Evolutionary conservation across 2,888 invertebrate species (phyloP).

Genomic region (Ceraclea dissimilis): DNA sequence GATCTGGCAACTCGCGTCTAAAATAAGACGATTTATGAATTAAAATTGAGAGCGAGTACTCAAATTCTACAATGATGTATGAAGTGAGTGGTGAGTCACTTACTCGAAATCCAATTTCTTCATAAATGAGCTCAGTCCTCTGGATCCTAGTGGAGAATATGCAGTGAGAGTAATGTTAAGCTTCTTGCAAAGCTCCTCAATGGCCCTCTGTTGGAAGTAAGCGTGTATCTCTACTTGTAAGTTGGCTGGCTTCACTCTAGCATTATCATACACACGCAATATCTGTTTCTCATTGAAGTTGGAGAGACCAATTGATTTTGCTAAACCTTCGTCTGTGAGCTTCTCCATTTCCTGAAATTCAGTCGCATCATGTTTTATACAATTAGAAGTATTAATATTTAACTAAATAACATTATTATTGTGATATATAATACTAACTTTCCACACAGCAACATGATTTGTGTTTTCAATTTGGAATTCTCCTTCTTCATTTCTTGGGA

Average conservation of each 20-base stretch:
- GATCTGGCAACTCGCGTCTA: constrained; percentile 56
- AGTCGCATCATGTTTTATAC: too few species aligned
- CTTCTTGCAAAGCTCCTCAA: constrained; percentile 54
- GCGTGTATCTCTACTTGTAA: constrained; percentile 43
- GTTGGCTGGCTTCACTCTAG: constrained; percentile 43
- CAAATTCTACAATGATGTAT: too few species aligned
- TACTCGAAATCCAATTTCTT: constrained; percentile 41
- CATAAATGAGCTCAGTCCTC: constrained; percentile 48
- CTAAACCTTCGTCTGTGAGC: constrained; percentile 47
- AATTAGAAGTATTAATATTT: too few species aligned
- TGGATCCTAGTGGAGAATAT: constrained; percentile 72
- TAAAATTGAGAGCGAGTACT: too few species aligned
- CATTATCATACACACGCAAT: constrained; percentile 45
- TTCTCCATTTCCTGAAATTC: constrained; percentile 63
- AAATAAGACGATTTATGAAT: constrained; percentile 23
- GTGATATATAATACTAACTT: too few species aligned
- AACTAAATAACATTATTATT: too few species aligned
- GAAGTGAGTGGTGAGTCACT: constrained; percentile 24
- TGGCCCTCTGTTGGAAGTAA: constrained; percentile 64
- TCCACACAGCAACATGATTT: constrained; percentile 69
- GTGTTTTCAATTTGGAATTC: constrained; percentile 56
- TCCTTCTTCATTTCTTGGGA: constrained; percentile 60
- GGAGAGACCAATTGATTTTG: constrained; percentile 58
- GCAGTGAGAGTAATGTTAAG: constrained; percentile 65
- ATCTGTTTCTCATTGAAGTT: constrained; percentile 63